These are phyloP conservation scores for Rhyacophila evoluta DNA, from an alignment of 2,888 invertebrate genomes.

Conservation along the genomic window DNA sequence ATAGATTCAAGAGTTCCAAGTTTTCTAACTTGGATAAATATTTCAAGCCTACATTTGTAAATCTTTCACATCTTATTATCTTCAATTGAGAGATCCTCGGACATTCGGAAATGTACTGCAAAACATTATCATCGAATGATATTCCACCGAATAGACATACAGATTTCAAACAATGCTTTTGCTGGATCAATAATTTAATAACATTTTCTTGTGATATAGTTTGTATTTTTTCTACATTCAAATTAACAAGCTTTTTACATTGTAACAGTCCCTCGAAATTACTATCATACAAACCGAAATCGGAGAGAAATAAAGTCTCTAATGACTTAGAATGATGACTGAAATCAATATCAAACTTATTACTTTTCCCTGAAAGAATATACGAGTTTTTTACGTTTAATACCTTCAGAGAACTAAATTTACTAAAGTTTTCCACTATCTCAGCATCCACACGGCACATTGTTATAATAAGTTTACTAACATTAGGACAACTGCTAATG, in stretches of 20 bases:
- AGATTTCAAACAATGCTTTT: slow-evolving; percentile 60
- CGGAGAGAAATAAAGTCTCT: slow-evolving; percentile 61
- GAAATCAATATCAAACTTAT: slow-evolving; percentile 59
- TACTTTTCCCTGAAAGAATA: not conserved
- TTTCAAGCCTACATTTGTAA: slow-evolving; percentile 63
- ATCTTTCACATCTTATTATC: slow-evolving; percentile 64
- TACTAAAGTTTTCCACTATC: slow-evolving; percentile 61
- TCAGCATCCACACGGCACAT: slow-evolving; percentile 65
- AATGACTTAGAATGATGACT: slow-evolving; percentile 62
- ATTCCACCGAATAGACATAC: slow-evolving; percentile 65
- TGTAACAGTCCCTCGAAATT: slow-evolving; percentile 62
- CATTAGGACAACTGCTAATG: slow-evolving; percentile 61
- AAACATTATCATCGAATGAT: slow-evolving; percentile 62
- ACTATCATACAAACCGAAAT: slow-evolving; percentile 62
- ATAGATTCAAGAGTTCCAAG: slow-evolving; percentile 63
- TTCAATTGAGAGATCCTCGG: slow-evolving; percentile 62
- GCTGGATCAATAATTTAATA: slow-evolving; percentile 60
- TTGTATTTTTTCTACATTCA: slow-evolving; percentile 65
- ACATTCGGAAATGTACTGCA: slow-evolving; percentile 62
- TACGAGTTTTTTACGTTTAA: slow-evolving; percentile 64
- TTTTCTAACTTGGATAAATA: slow-evolving; percentile 59
- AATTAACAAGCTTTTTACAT: slow-evolving; percentile 62
- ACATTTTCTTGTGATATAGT: slow-evolving; percentile 61
- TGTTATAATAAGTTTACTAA: slow-evolving; percentile 63
- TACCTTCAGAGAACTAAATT: slow-evolving; percentile 62